A percentile compares a stretch with the other conserved stretches of the same genome.
These are phyloP conservation scores for Caenorhabditis afra DNA, from an alignment of 2,888 invertebrate species.

Conservation along the genomic window DNA sequence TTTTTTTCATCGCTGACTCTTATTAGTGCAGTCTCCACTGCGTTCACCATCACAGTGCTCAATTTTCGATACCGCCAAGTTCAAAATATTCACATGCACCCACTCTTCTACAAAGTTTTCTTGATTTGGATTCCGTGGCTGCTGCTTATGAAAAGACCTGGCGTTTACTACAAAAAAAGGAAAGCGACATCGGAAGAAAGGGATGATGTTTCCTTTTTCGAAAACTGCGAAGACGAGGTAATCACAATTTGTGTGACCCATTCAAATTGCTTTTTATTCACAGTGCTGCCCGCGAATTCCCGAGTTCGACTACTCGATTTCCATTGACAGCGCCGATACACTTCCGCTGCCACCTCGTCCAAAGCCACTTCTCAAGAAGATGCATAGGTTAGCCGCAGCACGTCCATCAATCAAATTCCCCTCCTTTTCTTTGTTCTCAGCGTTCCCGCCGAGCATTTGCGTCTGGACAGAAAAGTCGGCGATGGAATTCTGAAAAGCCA, in stretches of 20 bases:
- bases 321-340: slow-evolving; percentile 64
- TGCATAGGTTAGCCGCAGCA: slow-evolving; percentile 60
- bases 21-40: slow-evolving; percentile 72
- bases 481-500: slow-evolving; percentile 71
- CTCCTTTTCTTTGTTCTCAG: slow-evolving; percentile 27
- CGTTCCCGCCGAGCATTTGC: slow-evolving; percentile 69
- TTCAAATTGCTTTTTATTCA: too few relatives aligned
- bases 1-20: slow-evolving; percentile 75
- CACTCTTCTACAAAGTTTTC: slow-evolving; percentile 70
- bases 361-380: slow-evolving; percentile 65
- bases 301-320: slow-evolving; percentile 53
- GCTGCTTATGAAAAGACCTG: slow-evolving; percentile 73
- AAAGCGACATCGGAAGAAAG: slow-evolving; percentile 50
- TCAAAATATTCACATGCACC: slow-evolving; percentile 71
- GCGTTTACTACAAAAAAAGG: slow-evolving; percentile 59
- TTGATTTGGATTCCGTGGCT: slow-evolving; percentile 76
- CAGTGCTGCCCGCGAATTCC: slow-evolving; percentile 59
- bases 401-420: slow-evolving; percentile 35
- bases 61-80: slow-evolving; percentile 75
- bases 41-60: slow-evolving; percentile 74
- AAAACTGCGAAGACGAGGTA: slow-evolving; percentile 63
- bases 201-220: slow-evolving; percentile 62
- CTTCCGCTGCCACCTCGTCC: slow-evolving; percentile 57
- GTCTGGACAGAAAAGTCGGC: slow-evolving; percentile 72
- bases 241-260: not conserved